Evolutionary conservation across 2,113 vertebrate species (phyloP).

Genomic region (Brienomyrus longianalis): DNA sequence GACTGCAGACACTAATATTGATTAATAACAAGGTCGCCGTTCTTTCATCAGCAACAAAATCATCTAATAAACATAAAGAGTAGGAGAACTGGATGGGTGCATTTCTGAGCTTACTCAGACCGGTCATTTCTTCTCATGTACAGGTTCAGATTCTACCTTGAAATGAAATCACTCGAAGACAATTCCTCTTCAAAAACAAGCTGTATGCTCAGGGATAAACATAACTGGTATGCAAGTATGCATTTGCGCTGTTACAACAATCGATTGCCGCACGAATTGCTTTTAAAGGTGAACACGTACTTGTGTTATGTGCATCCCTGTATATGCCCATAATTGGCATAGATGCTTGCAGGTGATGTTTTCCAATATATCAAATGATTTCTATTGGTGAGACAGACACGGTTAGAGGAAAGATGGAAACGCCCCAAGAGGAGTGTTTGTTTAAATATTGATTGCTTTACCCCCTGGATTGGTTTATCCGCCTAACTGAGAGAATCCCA

Average conservation of each 20-base stretch:
- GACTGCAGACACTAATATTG: background rate
- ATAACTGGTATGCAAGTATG: background rate
- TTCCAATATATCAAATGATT: background rate
- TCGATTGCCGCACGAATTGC: background rate
- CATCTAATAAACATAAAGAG: background rate
- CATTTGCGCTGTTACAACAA: background rate
- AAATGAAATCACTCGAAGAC: background rate
- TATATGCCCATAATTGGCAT: background rate
- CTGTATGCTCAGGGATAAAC: background rate
- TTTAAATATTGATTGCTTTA: background rate
- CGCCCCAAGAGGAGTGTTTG: background rate
- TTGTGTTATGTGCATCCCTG: background rate
- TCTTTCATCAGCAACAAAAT: background rate
- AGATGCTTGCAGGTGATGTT: background rate
- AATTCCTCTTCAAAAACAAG: background rate
- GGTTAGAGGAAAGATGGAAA: background rate
- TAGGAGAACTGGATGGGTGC: background rate
- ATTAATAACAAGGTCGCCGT: background rate
- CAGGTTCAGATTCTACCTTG: background rate
- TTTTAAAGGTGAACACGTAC: background rate
- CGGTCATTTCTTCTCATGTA: background rate
- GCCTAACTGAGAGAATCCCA: background rate
- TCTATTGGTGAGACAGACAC: background rate
- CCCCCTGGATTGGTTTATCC: background rate
- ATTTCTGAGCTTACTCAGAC: background rate